Evolutionary conservation across 2,888 invertebrate genomes (phyloP).

Genomic region (Cenopis cana): DNA sequence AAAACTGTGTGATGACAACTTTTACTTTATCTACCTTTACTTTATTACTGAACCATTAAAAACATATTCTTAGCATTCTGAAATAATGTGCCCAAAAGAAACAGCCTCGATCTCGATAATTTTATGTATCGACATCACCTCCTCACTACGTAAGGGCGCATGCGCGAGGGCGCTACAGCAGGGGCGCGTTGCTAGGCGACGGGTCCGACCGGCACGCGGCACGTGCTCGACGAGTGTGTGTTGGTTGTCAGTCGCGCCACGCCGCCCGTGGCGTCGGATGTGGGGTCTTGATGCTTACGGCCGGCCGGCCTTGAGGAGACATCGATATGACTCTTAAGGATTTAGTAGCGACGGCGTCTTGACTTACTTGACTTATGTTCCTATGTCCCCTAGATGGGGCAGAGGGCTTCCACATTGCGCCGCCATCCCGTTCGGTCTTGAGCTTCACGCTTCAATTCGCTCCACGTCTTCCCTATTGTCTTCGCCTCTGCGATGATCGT

Average conservation of each 20-base stretch:
- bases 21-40: no score
- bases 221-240: constrained; percentile 36
- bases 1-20: no score
- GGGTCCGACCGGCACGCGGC: constrained; percentile 56
- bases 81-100: not conserved
- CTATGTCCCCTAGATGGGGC: no score
- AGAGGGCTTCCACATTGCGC: no score
- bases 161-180: constrained; percentile 11
- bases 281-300: not conserved
- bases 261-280: not conserved
- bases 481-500: no score
- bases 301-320: not conserved
- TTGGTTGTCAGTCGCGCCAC: constrained; percentile 9
- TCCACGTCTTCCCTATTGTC: no score
- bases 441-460: no score
- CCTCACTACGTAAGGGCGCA: constrained; percentile 42
- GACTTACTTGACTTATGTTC: no score
- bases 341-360: not conserved
- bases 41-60: no score
- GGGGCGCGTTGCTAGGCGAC: constrained; percentile 63
- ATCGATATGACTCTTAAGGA: not conserved
- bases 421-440: no score
- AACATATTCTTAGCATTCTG: not conserved
- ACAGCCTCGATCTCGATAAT: constrained; percentile 1
- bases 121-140: not conserved